phyloP scores from a whole-genome alignment of 2,888 invertebrate species.

The Ceriagrion tenellum region DNA sequence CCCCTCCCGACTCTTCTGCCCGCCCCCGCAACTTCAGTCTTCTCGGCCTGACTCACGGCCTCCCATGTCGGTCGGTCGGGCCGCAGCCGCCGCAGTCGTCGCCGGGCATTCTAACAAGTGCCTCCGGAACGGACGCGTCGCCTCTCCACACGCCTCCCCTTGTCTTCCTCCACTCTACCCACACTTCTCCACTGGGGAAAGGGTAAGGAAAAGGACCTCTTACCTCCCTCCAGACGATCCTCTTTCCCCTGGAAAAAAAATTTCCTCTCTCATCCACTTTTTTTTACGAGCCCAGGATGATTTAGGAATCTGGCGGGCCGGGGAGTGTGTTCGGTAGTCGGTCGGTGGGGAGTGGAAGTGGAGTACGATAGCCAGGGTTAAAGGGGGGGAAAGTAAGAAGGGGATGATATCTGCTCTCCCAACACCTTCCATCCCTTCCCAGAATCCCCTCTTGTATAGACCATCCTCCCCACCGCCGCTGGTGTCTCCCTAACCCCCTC shows the following conservation, averaged over 20 bases:
- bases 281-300: slow-evolving; percentile 56
- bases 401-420: slow-evolving; percentile 1
- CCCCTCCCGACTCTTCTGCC: neutral
- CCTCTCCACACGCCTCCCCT: slow-evolving; percentile 8
- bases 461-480: neutral
- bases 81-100: neutral
- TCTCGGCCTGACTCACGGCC: slow-evolving; percentile 31
- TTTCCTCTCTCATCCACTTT: neutral
- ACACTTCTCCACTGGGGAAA: neutral
- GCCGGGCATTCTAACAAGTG: slow-evolving; percentile 60
- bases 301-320: slow-evolving; percentile 25
- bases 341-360: neutral
- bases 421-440: neutral
- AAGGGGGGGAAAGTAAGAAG: neutral
- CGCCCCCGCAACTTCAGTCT: neutral
- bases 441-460: neutral
- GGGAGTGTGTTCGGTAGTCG: neutral
- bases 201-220: neutral
- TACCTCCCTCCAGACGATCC: neutral
- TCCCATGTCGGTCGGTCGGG: neutral
- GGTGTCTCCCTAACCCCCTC: neutral
- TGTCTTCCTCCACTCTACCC: neutral
- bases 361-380: neutral
- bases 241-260: neutral
- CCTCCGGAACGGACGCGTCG: slow-evolving; percentile 54